Base-by-base conservation (phyloP, 2,113 vertebrate genomes). In the Smithornis capensis region DNA sequence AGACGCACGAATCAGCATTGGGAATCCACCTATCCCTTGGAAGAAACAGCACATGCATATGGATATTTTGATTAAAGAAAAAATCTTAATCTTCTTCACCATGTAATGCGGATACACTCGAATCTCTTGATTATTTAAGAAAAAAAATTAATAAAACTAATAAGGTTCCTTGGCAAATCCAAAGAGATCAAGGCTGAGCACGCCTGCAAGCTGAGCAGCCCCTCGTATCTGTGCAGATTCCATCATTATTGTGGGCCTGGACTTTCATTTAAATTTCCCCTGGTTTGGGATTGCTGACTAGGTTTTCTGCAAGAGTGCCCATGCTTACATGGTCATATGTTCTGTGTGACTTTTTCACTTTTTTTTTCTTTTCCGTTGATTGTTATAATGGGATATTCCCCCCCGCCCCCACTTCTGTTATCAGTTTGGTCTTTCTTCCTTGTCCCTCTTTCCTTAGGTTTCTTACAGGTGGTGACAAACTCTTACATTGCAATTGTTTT, bases 261-360 rank as follows among this genome's bases (percentile, higher is more conserved):
- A 96, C 97, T 97, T 94, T 97, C 95, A 99, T 99, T 99, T 99
- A 98, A 99, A 99, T 99, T 99, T 99, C 98, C 98, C 94, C 92
- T 97, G 97, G 94, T 97, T 98, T 97, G 97, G 96, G 97, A 97
- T 96, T 98, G 98, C 98, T 98, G 98, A 98, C 98, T 99, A 98
- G 98, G 98, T 98, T 99, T 99, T 99, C 99, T 99, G 99, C 99
- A 99, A 99, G 99, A 99, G 98, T 99, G 98, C 98, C 98, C 98
- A 98, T 98, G 98, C 98, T 98, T 98, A 97, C 94, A 97, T 98
- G 97, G 98, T 97, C 98, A 97, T 98, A 97, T 97, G 98, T 98
- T 98, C 97, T 97, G 92, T 96, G 97, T 95, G 96, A 96, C 97
- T 98, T 97, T 97, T 97, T 85, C 60, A 91, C 64, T 95, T 74